phyloP scores from a whole-genome alignment of 2,797 vertebrate species.

The Lates japonicus region DNA sequence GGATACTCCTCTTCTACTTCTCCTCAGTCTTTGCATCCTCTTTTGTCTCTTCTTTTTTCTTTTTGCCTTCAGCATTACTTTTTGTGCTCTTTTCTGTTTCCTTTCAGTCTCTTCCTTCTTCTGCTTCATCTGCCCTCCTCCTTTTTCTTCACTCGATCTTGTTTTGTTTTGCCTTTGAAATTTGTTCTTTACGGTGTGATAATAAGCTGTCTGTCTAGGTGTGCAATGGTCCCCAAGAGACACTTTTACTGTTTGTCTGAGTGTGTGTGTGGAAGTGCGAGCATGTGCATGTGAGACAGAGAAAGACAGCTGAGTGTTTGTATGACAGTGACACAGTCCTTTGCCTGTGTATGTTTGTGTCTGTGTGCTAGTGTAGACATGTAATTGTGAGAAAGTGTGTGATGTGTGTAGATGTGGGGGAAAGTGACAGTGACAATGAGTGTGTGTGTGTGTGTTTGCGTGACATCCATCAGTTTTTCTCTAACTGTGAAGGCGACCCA shows the following conservation, averaged over 20 bases:
- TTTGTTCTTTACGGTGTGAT: conserved; percentile 55
- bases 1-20: neutral
- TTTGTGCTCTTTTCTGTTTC: conserved; percentile 14
- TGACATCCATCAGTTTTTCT: conserved; percentile 69
- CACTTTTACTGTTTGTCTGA: conserved; percentile 6
- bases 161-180: conserved; percentile 67
- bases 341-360: conserved; percentile 14
- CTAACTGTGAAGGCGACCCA: conserved; percentile 69
- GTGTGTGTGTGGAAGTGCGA: conserved; percentile 1
- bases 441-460: conserved; percentile 15
- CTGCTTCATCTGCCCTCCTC: conserved; percentile 1
- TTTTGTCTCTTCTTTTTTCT: neutral
- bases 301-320: conserved; percentile 34
- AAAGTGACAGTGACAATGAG: conserved; percentile 37
- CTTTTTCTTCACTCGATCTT: conserved; percentile 19
- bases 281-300: conserved; percentile 10
- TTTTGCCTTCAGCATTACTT: conserved; percentile 13
- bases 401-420: conserved; percentile 36
- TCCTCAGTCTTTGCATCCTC: neutral
- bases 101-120: conserved; percentile 10
- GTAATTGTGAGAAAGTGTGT: neutral
- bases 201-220: conserved; percentile 63
- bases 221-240: conserved; percentile 39
- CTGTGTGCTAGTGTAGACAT: conserved; percentile 15
- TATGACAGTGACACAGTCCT: conserved; percentile 21